A percentile compares a stretch with the other conserved stretches of the same genome.
Evolutionary conservation across 2,797 vertebrate genomes (phyloP).

Genomic region (Morelia viridis): DNA sequence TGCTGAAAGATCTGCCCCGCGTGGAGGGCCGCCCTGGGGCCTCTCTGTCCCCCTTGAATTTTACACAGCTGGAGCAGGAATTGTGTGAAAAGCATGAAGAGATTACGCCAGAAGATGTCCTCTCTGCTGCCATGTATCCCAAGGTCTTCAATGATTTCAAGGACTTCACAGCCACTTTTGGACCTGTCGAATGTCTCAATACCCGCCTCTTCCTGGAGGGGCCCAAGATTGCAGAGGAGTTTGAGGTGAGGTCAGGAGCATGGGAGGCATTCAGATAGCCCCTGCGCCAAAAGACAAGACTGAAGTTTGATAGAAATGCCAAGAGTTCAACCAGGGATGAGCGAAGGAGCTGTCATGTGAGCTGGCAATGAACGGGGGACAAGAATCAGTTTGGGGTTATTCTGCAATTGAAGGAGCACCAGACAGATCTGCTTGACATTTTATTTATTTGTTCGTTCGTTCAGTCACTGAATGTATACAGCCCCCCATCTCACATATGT

Average conservation of each 20-base stretch:
- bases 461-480: background rate
- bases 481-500: background rate
- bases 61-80: slow-evolving; percentile 78
- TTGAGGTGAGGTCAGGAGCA: slow-evolving; percentile 78
- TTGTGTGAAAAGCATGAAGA: slow-evolving; percentile 77
- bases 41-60: slow-evolving; percentile 83
- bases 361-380: background rate
- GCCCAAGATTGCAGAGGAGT: slow-evolving; percentile 91
- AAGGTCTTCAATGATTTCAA: slow-evolving; percentile 90
- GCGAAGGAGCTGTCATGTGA: too few relatives aligned
- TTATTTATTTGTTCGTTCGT: background rate
- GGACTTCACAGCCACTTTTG: slow-evolving; percentile 84
- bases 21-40: slow-evolving; percentile 90
- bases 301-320: background rate
- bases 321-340: background rate
- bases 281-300: too few relatives aligned
- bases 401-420: background rate
- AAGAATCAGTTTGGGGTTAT: background rate
- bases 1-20: slow-evolving; percentile 85
- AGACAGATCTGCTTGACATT: background rate
- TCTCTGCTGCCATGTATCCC: slow-evolving; percentile 93
- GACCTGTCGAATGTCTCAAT: slow-evolving; percentile 88
- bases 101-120: slow-evolving; percentile 87
- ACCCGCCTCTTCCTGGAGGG: slow-evolving; percentile 93
- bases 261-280: background rate